Conservation (phyloP, 2,797 vertebrate genomes). For the Esox masquinongy region DNA sequence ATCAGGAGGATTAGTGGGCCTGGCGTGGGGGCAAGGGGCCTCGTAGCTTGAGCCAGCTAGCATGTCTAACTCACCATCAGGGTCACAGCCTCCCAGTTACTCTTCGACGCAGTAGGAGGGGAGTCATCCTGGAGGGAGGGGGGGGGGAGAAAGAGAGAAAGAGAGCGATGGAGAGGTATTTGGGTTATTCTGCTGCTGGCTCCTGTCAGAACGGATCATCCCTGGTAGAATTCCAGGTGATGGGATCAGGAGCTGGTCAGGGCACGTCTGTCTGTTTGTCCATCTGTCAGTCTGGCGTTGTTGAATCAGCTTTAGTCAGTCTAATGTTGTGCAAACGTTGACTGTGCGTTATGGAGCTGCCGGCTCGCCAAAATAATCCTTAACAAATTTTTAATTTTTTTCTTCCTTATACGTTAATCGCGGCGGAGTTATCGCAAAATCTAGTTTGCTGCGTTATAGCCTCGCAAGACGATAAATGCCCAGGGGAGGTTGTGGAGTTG, state of each 20-base stretch:
- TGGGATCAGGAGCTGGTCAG: slow-evolving; percentile 31
- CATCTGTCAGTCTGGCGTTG: not conserved
- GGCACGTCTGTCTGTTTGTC: slow-evolving; percentile 24
- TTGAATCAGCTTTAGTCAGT: not conserved
- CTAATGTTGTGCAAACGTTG: not conserved
- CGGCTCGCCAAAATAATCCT: not conserved
- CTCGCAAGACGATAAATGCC: no score
- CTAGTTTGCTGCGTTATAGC: no score
- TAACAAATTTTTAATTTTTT: no score
- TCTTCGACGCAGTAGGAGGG: slow-evolving; percentile 78
- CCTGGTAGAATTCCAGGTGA: slow-evolving; percentile 12
- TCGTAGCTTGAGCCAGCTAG: slow-evolving; percentile 22
- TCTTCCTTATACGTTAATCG: no score
- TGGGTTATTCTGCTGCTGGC: not conserved
- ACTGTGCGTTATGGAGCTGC: not conserved
- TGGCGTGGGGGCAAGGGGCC: not conserved
- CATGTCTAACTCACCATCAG: slow-evolving; percentile 81
- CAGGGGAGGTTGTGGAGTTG: no score
- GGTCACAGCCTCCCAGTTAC: slow-evolving; percentile 89
- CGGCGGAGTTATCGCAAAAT: no score
- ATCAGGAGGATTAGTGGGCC: not conserved
- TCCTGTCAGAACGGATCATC: slow-evolving; percentile 10
- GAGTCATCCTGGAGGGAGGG: slow-evolving; percentile 77
- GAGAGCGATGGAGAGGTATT: not conserved
- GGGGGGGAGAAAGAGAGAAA: slow-evolving; percentile 13